Evolutionary conservation across 2,113 vertebrate species (phyloP).

Genomic region (Penelope pileata): DNA sequence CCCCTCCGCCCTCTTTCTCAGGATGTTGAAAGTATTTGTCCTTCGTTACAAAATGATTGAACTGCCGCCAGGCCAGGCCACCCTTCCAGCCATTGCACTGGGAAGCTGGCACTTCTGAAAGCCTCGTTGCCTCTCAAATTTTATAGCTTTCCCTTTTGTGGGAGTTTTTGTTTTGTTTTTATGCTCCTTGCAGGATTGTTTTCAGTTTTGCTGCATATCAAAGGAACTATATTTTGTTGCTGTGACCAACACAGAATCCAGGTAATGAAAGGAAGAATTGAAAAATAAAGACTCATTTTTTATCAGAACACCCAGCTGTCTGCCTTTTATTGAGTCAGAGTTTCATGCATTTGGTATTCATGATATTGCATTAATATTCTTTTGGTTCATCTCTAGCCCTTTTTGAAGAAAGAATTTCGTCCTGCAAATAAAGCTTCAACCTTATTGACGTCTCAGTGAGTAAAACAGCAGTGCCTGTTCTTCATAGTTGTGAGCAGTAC

Average conservation of each 20-base stretch:
- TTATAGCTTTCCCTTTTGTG: conserved; percentile 57
- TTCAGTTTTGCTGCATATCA: not conserved
- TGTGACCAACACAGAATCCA: conserved; percentile 11
- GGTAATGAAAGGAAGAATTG: conserved; percentile 40
- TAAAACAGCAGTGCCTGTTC: not conserved
- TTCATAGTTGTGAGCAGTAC: not conserved
- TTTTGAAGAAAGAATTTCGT: conserved; percentile 24
- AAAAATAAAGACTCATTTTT: conserved; percentile 61
- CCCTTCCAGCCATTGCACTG: conserved; percentile 52
- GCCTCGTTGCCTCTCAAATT: conserved; percentile 37
- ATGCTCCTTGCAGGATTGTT: conserved; percentile 30
- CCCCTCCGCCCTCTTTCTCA: conserved; percentile 26
- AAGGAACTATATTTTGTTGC: conserved; percentile 27
- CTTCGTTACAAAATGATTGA: conserved; percentile 70
- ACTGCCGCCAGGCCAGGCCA: conserved; percentile 67
- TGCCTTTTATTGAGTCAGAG: conserved; percentile 48
- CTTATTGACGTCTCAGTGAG: not conserved
- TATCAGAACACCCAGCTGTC: conserved; percentile 53
- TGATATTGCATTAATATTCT: not conserved
- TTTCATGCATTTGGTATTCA: conserved; percentile 26
- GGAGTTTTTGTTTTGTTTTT: conserved; percentile 11
- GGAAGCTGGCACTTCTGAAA: conserved; percentile 54
- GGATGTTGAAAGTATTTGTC: conserved; percentile 72
- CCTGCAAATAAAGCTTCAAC: not conserved
- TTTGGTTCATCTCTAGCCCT: conserved; percentile 5